phyloP scores from a whole-genome alignment of 2,797 vertebrate genomes.

The Pipistrellus pygmaeus region DNA sequence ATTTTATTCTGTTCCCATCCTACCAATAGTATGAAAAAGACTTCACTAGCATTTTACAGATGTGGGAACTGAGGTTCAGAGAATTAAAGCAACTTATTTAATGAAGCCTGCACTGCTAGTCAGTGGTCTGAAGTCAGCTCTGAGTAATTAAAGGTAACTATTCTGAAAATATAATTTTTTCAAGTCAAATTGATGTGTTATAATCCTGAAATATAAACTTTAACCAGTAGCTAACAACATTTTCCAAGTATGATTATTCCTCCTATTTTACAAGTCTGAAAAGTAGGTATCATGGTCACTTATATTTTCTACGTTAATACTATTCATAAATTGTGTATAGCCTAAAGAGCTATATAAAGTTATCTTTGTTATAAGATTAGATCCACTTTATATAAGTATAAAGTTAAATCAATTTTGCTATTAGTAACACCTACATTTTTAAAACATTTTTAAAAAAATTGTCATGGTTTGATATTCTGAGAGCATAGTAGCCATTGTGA shows the following conservation, averaged over 20 bases:
- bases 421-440: conserved; percentile 71
- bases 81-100: not conserved
- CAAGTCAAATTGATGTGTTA: not conserved
- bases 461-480: conserved; percentile 49
- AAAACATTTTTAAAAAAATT: not conserved
- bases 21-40: not conserved
- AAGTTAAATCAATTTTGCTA: conserved; percentile 65
- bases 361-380: conserved; percentile 61
- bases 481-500: conserved; percentile 53
- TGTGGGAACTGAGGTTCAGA: not conserved
- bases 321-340: not conserved
- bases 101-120: not conserved
- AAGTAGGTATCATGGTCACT: not conserved
- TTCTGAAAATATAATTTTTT: not conserved
- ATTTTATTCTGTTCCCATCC: conserved; percentile 34
- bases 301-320: conserved; percentile 63
- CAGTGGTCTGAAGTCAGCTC: not conserved
- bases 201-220: conserved; percentile 63
- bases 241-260: conserved; percentile 29
- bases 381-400: conserved; percentile 42
- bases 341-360: conserved; percentile 16
- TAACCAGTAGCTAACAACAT: not conserved
- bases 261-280: conserved; percentile 58
- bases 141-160: not conserved
- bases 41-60: not conserved